A percentile compares a stretch with the other conserved stretches of the same genome.
phyloP scores from a whole-genome alignment of 2,888 invertebrate genomes.

The Ischnura elegans region DNA sequence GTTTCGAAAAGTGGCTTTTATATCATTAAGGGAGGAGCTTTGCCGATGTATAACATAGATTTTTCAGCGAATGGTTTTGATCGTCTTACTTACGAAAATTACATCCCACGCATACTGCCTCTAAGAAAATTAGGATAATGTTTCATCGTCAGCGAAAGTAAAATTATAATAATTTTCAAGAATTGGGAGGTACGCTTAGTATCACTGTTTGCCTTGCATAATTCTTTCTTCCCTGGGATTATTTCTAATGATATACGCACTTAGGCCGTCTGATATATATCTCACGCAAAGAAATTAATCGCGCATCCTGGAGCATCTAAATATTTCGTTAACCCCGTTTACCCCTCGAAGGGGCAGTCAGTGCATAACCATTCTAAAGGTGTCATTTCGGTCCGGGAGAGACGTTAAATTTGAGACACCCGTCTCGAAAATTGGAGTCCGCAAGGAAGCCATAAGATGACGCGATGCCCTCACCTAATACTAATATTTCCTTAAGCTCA shows the following conservation, averaged over 20 bases:
- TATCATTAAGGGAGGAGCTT: too few species aligned
- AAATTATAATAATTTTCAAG: too few species aligned
- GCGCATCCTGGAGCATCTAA: background rate
- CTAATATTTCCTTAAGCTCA: background rate
- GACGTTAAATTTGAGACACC: background rate
- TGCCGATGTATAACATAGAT: too few species aligned
- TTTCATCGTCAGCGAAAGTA: too few species aligned
- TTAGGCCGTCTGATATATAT: too few species aligned
- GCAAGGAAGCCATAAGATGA: background rate
- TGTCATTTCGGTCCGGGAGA: background rate
- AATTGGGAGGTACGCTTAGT: too few species aligned
- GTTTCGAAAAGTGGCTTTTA: too few species aligned
- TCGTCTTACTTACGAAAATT: too few species aligned
- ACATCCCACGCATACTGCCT: background rate
- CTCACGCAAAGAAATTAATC: background rate
- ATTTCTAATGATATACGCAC: too few species aligned
- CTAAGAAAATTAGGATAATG: background rate
- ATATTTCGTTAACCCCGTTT: background rate
- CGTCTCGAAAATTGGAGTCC: background rate
- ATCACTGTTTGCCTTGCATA: too few species aligned
- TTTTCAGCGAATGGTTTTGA: too few species aligned
- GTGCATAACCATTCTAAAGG: background rate
- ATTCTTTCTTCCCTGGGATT: too few species aligned
- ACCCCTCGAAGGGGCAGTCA: background rate
- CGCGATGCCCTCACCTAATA: background rate